Percentiles rank a stretch among this genome's conserved stretches.
Evolutionary conservation across 2,888 invertebrate species (phyloP).

Genomic region (Lepidochitona cinerea): DNA sequence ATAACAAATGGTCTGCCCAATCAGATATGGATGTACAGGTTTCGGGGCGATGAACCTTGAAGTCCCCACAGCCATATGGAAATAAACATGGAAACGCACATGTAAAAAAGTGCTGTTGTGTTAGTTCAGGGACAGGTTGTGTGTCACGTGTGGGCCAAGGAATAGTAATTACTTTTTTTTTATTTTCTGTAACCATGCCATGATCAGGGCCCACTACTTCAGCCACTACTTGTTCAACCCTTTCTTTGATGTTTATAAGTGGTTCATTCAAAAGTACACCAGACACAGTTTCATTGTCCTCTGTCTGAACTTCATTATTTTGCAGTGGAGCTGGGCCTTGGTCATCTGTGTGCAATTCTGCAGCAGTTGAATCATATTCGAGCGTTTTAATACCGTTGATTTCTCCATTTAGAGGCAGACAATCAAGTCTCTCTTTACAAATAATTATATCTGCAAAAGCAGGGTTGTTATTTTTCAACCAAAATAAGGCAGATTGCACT

Average conservation of each 20-base stretch:
- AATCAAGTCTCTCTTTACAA: slow-evolving; percentile 13
- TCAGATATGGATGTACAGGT: slow-evolving; percentile 3
- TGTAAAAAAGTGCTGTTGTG: slow-evolving; percentile 12
- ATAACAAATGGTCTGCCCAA: slow-evolving; percentile 9
- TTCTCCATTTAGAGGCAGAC: slow-evolving; percentile 19
- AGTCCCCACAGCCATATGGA: slow-evolving; percentile 15
- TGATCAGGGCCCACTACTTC: slow-evolving; percentile 3
- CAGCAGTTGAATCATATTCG: slow-evolving; percentile 10
- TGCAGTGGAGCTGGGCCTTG: too few species aligned
- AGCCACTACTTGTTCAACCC: slow-evolving; percentile 10
- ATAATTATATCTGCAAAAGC: slow-evolving; percentile 20
- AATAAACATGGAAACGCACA: slow-evolving; percentile 25
- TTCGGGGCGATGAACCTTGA: background rate
- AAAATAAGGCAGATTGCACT: slow-evolving; percentile 17
- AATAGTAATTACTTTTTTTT: slow-evolving; percentile 10
- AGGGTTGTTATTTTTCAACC: slow-evolving; percentile 25
- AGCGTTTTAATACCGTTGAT: slow-evolving; percentile 6
- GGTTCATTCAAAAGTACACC: slow-evolving; percentile 12
- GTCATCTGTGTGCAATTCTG: too few species aligned
- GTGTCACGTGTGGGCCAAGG: slow-evolving; percentile 24
- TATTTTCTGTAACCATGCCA: slow-evolving; percentile 10
- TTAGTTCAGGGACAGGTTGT: slow-evolving; percentile 1
- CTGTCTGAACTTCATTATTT: too few species aligned
- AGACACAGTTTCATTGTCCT: background rate
- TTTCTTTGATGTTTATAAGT: background rate